Evolutionary conservation across 1,140 invertebrate species (phyloP).

Genomic region (Drosophila nigromelanica): DNA sequence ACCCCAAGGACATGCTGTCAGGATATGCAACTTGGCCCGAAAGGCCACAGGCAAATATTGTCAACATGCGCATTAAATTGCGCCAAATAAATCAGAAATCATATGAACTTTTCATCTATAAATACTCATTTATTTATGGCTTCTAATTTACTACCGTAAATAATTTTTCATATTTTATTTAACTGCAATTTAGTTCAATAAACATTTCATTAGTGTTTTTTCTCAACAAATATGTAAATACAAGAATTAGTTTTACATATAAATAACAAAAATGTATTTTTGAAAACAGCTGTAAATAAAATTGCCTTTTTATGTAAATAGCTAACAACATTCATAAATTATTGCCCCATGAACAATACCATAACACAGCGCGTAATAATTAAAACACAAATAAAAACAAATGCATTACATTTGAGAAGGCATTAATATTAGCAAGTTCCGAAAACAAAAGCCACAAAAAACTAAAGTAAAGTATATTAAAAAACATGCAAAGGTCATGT

Average conservation of each 20-base stretch:
- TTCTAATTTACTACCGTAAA: neutral
- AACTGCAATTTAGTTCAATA: slow-evolving; percentile 4
- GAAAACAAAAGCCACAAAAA: slow-evolving; percentile 13
- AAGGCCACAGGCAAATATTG: slow-evolving; percentile 1
- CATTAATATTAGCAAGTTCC: slow-evolving; percentile 29
- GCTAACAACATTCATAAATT: slow-evolving; percentile 35
- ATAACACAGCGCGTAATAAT: slow-evolving; percentile 24
- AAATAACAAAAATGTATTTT: slow-evolving; percentile 40
- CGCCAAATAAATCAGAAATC: neutral
- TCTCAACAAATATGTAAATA: slow-evolving; percentile 18
- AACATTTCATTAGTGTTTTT: slow-evolving; percentile 2
- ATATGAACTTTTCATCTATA: neutral
- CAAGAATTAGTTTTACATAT: slow-evolving; percentile 7
- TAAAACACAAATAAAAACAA: slow-evolving; percentile 25
- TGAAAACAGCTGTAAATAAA: slow-evolving; percentile 59
- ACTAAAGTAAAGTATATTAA: slow-evolving; percentile 10
- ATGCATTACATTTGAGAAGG: slow-evolving; percentile 1
- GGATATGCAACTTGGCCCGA: neutral
- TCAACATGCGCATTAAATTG: slow-evolving; percentile 16
- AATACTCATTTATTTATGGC: neutral
- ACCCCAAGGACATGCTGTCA: neutral
- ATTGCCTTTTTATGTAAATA: slow-evolving; percentile 52
- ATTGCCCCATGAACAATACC: slow-evolving; percentile 28
- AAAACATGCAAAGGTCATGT: slow-evolving; percentile 20
- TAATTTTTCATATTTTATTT: neutral